Conservation (phyloP, 92 coral and sea anemone species). For the Phymanthus crucifer region DNA sequence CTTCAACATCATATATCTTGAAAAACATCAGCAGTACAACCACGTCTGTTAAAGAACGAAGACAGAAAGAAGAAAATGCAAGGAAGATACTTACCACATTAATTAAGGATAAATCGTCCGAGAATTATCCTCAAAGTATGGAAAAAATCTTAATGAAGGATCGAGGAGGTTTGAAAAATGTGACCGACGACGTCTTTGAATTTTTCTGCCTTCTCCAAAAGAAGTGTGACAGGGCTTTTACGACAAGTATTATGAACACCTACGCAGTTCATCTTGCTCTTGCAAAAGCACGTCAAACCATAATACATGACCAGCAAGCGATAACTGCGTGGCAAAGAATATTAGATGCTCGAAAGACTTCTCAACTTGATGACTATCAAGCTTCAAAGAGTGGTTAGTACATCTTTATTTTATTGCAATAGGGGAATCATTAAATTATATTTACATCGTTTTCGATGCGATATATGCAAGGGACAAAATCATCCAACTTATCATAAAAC, state of each 20-base stretch:
- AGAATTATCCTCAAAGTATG: background rate
- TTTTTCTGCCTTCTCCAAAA: background rate
- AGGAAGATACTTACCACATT: too few relatives aligned
- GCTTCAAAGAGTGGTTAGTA: too few relatives aligned
- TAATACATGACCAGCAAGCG: background rate
- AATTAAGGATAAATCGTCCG: background rate
- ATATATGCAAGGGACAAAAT: too few relatives aligned
- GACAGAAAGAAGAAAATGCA: background rate
- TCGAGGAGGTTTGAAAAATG: constrained; percentile 6
- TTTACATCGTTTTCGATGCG: too few relatives aligned
- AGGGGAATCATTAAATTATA: too few relatives aligned
- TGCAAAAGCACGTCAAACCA: background rate
- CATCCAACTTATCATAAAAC: too few relatives aligned
- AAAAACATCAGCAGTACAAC: background rate
- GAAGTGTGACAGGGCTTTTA: background rate
- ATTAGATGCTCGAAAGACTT: too few relatives aligned
- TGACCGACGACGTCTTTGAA: background rate
- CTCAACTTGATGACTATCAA: too few relatives aligned
- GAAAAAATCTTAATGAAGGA: background rate
- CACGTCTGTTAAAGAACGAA: background rate
- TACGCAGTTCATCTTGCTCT: background rate
- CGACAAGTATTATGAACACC: background rate
- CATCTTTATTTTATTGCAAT: too few relatives aligned
- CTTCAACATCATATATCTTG: background rate
- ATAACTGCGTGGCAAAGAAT: background rate